Percentiles rank a stretch among this genome's conserved stretches.
Evolutionary conservation across 2,797 vertebrate species (phyloP).

Genomic region (Myripristis jacobus): DNA sequence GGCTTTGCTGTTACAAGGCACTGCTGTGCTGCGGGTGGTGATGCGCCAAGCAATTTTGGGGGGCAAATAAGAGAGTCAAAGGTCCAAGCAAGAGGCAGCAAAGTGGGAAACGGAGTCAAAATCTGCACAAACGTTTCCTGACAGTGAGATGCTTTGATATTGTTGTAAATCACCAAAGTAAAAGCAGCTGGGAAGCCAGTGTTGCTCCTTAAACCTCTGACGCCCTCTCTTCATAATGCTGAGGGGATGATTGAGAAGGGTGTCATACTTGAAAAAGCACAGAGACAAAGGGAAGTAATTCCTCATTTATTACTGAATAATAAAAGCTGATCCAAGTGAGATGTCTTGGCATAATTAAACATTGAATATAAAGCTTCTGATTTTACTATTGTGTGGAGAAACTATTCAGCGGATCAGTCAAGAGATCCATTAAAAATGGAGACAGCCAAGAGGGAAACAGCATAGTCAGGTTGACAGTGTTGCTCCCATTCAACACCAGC

Average conservation of each 20-base stretch:
- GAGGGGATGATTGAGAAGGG: too few relatives aligned
- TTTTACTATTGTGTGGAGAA: not conserved
- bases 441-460: slow-evolving; percentile 5
- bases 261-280: slow-evolving; percentile 9
- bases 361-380: not conserved
- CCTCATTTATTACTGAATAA: not conserved
- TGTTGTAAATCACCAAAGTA: not conserved
- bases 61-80: not conserved
- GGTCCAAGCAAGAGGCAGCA: not conserved
- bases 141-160: not conserved
- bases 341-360: slow-evolving; percentile 2
- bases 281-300: not conserved
- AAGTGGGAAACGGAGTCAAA: not conserved
- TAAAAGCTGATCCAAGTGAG: not conserved
- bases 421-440: not conserved
- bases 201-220: not conserved
- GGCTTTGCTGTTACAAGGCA: slow-evolving; percentile 37
- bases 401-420: not conserved
- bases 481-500: slow-evolving; percentile 27
- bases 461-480: slow-evolving; percentile 14
- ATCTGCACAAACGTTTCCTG: slow-evolving; percentile 12
- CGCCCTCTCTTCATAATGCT: not conserved
- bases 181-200: not conserved
- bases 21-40: not conserved
- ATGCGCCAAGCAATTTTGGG: not conserved